Percentiles rank a stretch among this genome's conserved stretches.
Conservation (phyloP, 2,113 vertebrate species). For the Caranx ignobilis region DNA sequence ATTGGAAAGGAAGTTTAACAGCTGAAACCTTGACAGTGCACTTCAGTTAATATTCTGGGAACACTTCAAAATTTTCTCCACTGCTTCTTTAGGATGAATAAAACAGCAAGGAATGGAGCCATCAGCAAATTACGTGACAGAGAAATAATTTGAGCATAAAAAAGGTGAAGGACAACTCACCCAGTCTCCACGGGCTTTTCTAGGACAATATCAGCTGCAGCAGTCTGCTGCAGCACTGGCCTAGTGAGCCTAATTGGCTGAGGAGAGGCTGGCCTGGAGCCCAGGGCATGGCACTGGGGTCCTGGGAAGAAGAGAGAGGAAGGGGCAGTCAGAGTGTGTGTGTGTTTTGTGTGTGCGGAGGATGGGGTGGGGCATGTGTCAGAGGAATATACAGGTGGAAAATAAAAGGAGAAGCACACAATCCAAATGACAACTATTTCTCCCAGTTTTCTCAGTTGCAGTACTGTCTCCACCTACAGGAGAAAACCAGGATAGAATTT, state of each 20-base stretch:
- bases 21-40: slow-evolving; percentile 18
- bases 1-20: slow-evolving; percentile 35
- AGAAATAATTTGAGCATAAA: neutral
- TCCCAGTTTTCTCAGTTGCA: neutral
- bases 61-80: neutral
- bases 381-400: slow-evolving; percentile 29
- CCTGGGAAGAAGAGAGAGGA: slow-evolving; percentile 60
- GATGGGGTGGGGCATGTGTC: slow-evolving; percentile 4
- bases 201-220: slow-evolving; percentile 82
- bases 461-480: slow-evolving; percentile 73
- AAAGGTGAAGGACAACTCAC: slow-evolving; percentile 82
- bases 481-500: neutral
- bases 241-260: slow-evolving; percentile 88
- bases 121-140: slow-evolving; percentile 2
- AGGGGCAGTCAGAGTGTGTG: neutral
- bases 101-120: slow-evolving; percentile 5
- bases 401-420: slow-evolving; percentile 10
- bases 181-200: slow-evolving; percentile 83
- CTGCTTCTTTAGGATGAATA: slow-evolving; percentile 8
- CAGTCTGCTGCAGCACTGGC: slow-evolving; percentile 53
- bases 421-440: slow-evolving; percentile 30
- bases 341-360: neutral
- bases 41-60: slow-evolving; percentile 23
- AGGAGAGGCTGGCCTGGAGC: slow-evolving; percentile 82
- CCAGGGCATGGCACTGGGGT: slow-evolving; percentile 27